Percentiles rank a stretch among this genome's conserved stretches.
These are phyloP conservation scores for Melinaea menophilus DNA, from an alignment of 2,888 invertebrate species.

Conservation along the genomic window DNA sequence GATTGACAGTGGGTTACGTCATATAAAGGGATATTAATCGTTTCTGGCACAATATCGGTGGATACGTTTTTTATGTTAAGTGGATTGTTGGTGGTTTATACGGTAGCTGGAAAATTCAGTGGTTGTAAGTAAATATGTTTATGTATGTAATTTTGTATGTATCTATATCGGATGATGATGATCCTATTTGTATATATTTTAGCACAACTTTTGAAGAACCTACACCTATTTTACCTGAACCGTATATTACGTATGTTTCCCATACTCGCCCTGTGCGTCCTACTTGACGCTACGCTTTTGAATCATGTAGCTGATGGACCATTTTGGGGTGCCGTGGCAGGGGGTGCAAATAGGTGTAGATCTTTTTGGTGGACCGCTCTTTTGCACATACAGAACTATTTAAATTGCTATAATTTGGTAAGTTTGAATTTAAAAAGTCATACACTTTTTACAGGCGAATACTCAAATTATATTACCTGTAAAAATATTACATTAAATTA, in stretches of 20 bases:
- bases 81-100: constrained; percentile 40
- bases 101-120: constrained; percentile 35
- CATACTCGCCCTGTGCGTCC: constrained; percentile 44
- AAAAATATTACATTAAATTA: no score
- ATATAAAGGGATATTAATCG: constrained; percentile 45
- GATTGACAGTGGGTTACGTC: constrained; percentile 42
- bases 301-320: constrained; percentile 54
- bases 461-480: no score
- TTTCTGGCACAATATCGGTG: constrained; percentile 60
- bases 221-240: constrained; percentile 56
- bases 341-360: constrained; percentile 43
- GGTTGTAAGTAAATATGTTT: constrained; percentile 30
- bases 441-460: no score
- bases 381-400: constrained; percentile 55
- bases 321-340: constrained; percentile 35
- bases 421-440: constrained; percentile 20
- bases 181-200: constrained; percentile 21
- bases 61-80: constrained; percentile 74
- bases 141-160: neutral
- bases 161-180: neutral
- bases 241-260: constrained; percentile 58
- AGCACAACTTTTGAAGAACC: constrained; percentile 48
- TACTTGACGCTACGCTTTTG: constrained; percentile 49
- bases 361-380: constrained; percentile 58
- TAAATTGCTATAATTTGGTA: constrained; percentile 43